Conservation (phyloP, 2,888 invertebrate genomes). For the Cybosia mesomella region DNA sequence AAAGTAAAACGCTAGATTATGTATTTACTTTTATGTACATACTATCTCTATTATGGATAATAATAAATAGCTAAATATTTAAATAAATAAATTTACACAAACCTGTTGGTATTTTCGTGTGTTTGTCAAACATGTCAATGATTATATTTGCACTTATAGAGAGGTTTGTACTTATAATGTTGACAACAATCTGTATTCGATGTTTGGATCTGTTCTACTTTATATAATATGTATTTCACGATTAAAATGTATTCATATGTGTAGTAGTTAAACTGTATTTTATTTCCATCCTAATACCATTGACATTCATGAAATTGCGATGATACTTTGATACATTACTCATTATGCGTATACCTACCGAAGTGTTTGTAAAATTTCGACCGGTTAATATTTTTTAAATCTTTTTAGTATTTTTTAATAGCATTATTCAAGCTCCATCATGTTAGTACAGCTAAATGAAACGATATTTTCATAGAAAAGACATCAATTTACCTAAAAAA, state of each 20-base stretch:
- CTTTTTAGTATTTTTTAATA: too few relatives aligned
- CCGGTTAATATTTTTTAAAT: too few relatives aligned
- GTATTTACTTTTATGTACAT: background rate
- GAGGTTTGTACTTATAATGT: slow-evolving; percentile 55
- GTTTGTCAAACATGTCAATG: slow-evolving; percentile 32
- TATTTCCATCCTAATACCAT: slow-evolving; percentile 47
- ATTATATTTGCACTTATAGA: slow-evolving; percentile 21
- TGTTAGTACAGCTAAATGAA: too few relatives aligned
- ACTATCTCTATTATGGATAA: background rate
- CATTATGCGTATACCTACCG: too few relatives aligned
- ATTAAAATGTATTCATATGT: slow-evolving; percentile 79
- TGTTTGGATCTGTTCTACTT: slow-evolving; percentile 61
- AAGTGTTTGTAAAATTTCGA: too few relatives aligned
- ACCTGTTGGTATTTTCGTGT: background rate
- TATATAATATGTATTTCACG: slow-evolving; percentile 69
- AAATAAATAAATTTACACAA: slow-evolving; percentile 7
- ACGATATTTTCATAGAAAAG: too few relatives aligned
- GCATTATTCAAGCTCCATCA: too few relatives aligned
- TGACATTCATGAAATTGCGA: background rate
- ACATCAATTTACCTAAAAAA: too few relatives aligned
- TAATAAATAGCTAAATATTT: background rate
- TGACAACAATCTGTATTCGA: slow-evolving; percentile 46
- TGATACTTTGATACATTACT: too few relatives aligned
- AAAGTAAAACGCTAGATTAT: background rate
- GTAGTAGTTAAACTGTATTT: slow-evolving; percentile 70